Evolutionary conservation across 2,888 invertebrate genomes (phyloP).

Genomic region (Noctua janthina): DNA sequence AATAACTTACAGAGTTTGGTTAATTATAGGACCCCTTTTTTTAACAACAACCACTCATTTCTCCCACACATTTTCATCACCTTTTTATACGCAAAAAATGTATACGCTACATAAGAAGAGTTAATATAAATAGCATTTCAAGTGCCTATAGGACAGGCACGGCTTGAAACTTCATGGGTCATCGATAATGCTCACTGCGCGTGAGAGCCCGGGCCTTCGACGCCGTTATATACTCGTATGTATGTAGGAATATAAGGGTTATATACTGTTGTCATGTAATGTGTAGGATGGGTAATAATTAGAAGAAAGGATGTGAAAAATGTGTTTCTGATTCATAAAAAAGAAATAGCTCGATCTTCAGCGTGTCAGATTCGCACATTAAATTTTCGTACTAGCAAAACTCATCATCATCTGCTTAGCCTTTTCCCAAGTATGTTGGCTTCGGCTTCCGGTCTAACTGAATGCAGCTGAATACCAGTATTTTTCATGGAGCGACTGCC

Average conservation of each 20-base stretch:
- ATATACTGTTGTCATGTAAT: constrained; percentile 21
- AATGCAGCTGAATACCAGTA: too few relatives aligned
- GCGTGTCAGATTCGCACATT: too few relatives aligned
- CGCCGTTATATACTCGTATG: constrained; percentile 29
- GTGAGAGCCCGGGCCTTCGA: constrained; percentile 67
- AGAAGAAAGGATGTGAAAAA: background rate
- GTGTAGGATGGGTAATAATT: background rate
- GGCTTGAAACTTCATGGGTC: constrained; percentile 78
- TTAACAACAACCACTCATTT: background rate
- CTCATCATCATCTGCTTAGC: too few relatives aligned
- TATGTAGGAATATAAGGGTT: constrained; percentile 27
- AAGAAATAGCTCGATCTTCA: background rate
- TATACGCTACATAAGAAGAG: constrained; percentile 45
- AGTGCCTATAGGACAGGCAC: constrained; percentile 51
- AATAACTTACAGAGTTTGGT: too few relatives aligned
- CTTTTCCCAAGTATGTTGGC: too few relatives aligned
- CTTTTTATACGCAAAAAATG: constrained; percentile 34
- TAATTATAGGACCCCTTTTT: background rate
- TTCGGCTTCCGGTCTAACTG: too few relatives aligned
- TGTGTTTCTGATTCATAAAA: background rate
- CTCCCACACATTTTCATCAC: constrained; percentile 19
- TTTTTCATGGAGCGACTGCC: too few relatives aligned
- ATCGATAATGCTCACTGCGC: constrained; percentile 76
- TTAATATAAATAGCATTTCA: constrained; percentile 62
- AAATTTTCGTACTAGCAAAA: too few relatives aligned